Percentiles rank a stretch among this genome's conserved stretches.
These are phyloP conservation scores for Hypena proboscidalis DNA, from an alignment of 2,888 invertebrate genomes.

Conservation along the genomic window DNA sequence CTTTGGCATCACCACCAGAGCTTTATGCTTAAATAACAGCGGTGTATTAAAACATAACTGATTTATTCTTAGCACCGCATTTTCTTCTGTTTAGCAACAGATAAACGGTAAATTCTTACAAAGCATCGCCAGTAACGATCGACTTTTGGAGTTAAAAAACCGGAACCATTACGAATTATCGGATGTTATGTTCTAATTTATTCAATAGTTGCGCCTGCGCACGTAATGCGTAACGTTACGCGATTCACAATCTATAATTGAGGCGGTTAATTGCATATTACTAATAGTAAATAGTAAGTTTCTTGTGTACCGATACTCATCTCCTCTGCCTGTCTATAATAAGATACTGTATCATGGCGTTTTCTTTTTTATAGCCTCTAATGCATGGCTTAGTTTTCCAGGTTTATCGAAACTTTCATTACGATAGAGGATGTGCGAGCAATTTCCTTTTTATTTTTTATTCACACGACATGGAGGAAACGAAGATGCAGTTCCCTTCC, in stretches of 20 bases:
- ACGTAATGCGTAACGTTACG: constrained; percentile 19
- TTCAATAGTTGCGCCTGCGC: constrained; percentile 38
- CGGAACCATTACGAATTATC: constrained; percentile 45
- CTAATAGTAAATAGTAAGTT: background rate
- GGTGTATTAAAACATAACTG: no score
- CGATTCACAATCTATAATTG: constrained; percentile 7
- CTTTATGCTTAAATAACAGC: no score
- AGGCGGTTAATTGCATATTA: constrained; percentile 4
- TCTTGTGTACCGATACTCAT: background rate
- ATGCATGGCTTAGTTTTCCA: background rate
- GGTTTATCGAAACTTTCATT: background rate
- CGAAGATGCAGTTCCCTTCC: no score
- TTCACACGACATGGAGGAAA: background rate
- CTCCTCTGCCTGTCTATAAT: background rate
- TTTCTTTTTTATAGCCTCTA: constrained; percentile 1
- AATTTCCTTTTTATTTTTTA: constrained; percentile 1
- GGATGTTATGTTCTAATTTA: constrained; percentile 41
- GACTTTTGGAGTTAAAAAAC: constrained; percentile 26
- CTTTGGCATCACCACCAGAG: no score
- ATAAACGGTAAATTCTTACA: no score
- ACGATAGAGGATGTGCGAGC: constrained; percentile 1
- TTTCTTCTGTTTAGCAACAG: no score
- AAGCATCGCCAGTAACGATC: constrained; percentile 14
- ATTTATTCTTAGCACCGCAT: no score
- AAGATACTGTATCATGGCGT: background rate